These are phyloP conservation scores for Platycnemis pennipes DNA, from an alignment of 2,888 invertebrate species.

Conservation along the genomic window DNA sequence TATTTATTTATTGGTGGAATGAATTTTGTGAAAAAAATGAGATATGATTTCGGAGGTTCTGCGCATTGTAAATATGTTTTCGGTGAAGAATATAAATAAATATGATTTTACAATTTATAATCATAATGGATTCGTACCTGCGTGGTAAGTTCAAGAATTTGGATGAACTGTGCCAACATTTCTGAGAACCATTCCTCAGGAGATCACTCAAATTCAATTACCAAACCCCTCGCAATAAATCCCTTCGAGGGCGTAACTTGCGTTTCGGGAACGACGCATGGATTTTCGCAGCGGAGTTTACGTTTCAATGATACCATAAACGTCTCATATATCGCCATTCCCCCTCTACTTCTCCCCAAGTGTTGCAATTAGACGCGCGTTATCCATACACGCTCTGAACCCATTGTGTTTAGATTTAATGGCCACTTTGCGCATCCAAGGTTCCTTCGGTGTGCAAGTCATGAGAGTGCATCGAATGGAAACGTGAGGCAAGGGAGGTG, in stretches of 20 bases:
- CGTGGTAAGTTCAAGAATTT: no score
- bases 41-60: no score
- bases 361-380: not conserved
- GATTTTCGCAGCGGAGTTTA: not conserved
- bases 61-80: no score
- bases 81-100: no score
- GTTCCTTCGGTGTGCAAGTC: not conserved
- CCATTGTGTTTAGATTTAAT: not conserved
- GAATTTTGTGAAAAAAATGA: no score
- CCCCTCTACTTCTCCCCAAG: not conserved
- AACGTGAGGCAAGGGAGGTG: not conserved
- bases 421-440: not conserved
- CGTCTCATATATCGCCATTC: not conserved
- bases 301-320: constrained; percentile 6
- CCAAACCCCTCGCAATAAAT: not conserved
- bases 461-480: not conserved
- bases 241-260: not conserved
- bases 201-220: not conserved
- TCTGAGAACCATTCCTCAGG: not conserved
- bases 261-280: not conserved
- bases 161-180: not conserved
- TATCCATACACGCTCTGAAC: not conserved
- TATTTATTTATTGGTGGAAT: no score
- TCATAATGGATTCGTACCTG: no score
- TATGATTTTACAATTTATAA: no score